These are phyloP conservation scores for Drosophila kohkoa DNA, from an alignment of 1,140 invertebrate genomes.

Conservation along the genomic window DNA sequence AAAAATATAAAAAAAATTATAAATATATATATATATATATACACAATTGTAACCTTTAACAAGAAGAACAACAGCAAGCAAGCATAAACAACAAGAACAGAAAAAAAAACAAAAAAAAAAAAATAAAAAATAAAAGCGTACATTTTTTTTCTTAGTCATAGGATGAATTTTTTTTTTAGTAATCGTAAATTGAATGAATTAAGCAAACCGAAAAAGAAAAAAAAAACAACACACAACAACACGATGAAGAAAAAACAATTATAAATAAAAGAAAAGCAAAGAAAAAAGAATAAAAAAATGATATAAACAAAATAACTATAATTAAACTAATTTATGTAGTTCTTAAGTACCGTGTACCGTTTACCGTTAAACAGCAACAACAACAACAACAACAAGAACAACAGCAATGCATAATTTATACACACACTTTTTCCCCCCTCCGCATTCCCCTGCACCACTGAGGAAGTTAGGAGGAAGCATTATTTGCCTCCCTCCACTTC, in stretches of 20 bases:
- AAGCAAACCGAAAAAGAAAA: conserved; percentile 39
- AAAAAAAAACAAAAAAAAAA: conserved; percentile 42
- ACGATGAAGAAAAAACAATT: conserved; percentile 35
- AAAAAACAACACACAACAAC: conserved; percentile 48
- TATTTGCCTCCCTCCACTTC: not conserved
- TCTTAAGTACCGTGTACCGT: conserved; percentile 68
- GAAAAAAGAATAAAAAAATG: conserved; percentile 26
- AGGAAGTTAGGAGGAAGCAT: no score
- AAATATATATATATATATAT: conserved; percentile 34
- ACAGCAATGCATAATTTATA: conserved; percentile 20
- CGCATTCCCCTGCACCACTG: no score
- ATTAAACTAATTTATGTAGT: conserved; percentile 76
- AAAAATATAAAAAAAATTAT: conserved; percentile 26
- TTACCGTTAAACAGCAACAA: conserved; percentile 17
- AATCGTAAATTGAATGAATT: conserved; percentile 68
- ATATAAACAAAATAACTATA: conserved; percentile 52
- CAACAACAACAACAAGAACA: conserved; percentile 4
- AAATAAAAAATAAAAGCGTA: conserved; percentile 32
- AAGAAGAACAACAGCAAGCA: conserved; percentile 34
- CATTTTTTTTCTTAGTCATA: conserved; percentile 79
- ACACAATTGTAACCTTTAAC: conserved; percentile 36
- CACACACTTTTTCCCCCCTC: not conserved
- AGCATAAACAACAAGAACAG: conserved; percentile 22
- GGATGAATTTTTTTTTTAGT: conserved; percentile 76
- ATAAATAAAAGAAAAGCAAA: conserved; percentile 44